Conservation (phyloP, 2,888 invertebrate genomes). For the Drosophila anomelani region DNA sequence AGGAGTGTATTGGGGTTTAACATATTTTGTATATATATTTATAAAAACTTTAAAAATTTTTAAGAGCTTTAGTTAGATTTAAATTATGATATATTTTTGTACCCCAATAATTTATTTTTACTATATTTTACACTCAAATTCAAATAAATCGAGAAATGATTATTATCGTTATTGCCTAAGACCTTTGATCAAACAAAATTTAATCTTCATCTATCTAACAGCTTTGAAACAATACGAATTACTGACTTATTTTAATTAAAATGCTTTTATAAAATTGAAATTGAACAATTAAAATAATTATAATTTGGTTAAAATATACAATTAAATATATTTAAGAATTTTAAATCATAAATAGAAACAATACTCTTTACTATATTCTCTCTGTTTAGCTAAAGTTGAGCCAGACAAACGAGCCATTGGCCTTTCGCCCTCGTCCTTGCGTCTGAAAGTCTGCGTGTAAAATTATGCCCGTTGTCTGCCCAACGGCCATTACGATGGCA, state of each 20-base stretch:
- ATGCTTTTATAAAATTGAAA: no score
- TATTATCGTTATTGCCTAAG: background rate
- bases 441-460: slow-evolving; percentile 62
- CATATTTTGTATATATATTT: no score
- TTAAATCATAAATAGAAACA: no score
- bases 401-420: slow-evolving; percentile 47
- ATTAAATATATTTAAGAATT: background rate
- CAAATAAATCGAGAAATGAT: background rate
- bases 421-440: slow-evolving; percentile 25
- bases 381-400: background rate
- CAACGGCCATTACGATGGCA: slow-evolving; percentile 77
- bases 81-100: background rate
- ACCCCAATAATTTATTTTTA: background rate
- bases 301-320: no score
- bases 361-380: background rate
- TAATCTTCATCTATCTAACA: no score
- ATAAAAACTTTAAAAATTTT: background rate
- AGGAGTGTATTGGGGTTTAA: no score
- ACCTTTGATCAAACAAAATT: no score
- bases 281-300: no score
- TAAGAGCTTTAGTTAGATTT: no score
- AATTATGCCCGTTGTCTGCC: slow-evolving; percentile 71
- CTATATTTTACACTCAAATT: background rate
- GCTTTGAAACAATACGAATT: background rate
- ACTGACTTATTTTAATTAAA: no score